phyloP scores from a whole-genome alignment of 2,797 vertebrate species.

The Intellagama lesueurii region DNA sequence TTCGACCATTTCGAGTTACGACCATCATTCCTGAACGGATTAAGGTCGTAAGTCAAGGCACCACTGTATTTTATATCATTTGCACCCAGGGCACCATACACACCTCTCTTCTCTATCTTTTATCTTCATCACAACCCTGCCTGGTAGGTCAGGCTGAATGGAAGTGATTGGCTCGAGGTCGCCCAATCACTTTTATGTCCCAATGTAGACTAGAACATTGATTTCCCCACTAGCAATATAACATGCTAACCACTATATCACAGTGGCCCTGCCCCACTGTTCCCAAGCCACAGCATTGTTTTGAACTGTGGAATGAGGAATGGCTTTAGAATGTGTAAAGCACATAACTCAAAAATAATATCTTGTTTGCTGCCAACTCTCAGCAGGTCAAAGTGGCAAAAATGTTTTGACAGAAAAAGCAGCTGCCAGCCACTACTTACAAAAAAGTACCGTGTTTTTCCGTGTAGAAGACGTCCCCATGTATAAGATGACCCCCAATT shows the following conservation, averaged over 20 bases:
- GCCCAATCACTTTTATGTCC: neutral
- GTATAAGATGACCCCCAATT: too few species aligned
- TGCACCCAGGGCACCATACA: neutral
- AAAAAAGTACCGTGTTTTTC: too few species aligned
- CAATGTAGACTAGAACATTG: neutral
- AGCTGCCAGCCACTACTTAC: slow-evolving; percentile 3
- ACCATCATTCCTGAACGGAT: too few species aligned
- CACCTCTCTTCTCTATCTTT: neutral
- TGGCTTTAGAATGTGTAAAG: neutral
- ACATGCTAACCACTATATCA: neutral
- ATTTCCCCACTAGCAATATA: neutral
- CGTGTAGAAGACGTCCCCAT: too few species aligned
- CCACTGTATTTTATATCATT: too few species aligned
- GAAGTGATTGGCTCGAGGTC: neutral
- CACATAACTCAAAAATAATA: neutral
- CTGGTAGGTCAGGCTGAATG: neutral
- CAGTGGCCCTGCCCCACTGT: too few species aligned
- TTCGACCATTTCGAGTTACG: too few species aligned
- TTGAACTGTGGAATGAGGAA: neutral
- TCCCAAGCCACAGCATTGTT: neutral
- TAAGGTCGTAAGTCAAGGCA: too few species aligned
- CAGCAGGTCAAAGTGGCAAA: slow-evolving; percentile 9
- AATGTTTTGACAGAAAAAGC: neutral
- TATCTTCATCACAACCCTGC: neutral
- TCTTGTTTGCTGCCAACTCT: neutral